These are phyloP conservation scores for Ctenosaura bakeri DNA, from an alignment of 2,797 vertebrate genomes.

Conservation along the genomic window DNA sequence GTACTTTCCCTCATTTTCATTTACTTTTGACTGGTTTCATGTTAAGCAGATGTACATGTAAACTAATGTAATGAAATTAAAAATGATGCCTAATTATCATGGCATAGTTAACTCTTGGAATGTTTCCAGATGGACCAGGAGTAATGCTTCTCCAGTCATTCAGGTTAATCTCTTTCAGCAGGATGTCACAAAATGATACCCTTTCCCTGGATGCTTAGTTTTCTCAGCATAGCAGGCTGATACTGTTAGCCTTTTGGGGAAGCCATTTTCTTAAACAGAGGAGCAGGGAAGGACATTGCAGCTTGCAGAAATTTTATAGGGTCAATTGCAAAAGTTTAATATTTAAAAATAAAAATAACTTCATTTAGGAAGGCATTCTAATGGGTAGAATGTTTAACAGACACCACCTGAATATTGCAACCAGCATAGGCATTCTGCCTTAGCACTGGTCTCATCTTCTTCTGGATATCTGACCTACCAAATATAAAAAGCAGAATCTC, in stretches of 20 bases:
- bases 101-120: conserved; percentile 69
- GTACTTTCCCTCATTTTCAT: conserved; percentile 30
- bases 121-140: conserved; percentile 47
- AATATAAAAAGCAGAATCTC: conserved; percentile 12
- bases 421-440: not conserved
- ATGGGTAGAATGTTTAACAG: not conserved
- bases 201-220: not conserved
- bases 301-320: not conserved
- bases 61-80: conserved; percentile 67
- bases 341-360: conserved; percentile 3
- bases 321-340: not conserved
- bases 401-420: not conserved
- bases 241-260: not conserved
- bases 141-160: conserved; percentile 62
- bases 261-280: not conserved
- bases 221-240: conserved; percentile 15
- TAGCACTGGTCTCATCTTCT: not conserved
- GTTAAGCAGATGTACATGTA: conserved; percentile 68
- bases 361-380: not conserved
- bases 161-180: conserved; percentile 60
- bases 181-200: conserved; percentile 34
- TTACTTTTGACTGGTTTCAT: conserved; percentile 61
- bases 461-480: not conserved
- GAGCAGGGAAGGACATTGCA: not conserved
- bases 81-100: conserved; percentile 68